Evolutionary conservation across 2,888 invertebrate genomes (phyloP), one percentile per base, ranked within the genome.

Genomic region (Gerris lacustris): DNA sequence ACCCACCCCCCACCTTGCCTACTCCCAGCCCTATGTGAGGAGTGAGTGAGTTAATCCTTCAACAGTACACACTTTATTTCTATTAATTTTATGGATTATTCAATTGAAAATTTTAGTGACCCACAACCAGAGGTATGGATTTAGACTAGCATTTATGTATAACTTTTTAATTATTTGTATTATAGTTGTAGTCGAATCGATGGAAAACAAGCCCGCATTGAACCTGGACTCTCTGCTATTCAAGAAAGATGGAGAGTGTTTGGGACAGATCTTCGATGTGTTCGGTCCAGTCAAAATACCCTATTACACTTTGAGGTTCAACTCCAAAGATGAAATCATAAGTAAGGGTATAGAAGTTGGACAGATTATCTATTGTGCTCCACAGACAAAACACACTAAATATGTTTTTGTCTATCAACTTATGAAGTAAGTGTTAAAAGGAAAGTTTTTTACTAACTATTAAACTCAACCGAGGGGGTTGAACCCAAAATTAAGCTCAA

Each of bases 271-370:
- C 68, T 94, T 92, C 80, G 97, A 97, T 83, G 93, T 96, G 0
- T 88, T 96, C 79, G 96, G 97, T 15, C 91, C 88, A 68, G 91
- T 96, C 0, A 83, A 85, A 0, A 87, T 89, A 76, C 96, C 97
- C 0, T 85, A 90, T 75, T 97, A 97, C 80, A 90, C 91, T 75
- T 86, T 97, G n/a, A 85, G 96, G 5, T 96, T 96, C 81, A 96
- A 95, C 82, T 88, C 86, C 0, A 79, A 80, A 11, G 86, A 89
- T 69, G 92, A 96, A 78, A 91, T 93, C 69, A 79, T 84, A 67
- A 84, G 86, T 66, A 86, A 86, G 73, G 86, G 87, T 67, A 85
- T 92, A 4, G 79, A 82, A 75, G 80, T 86, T 68, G 93, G 91
- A 68, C 84, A 86, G 79, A 84, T 84, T 7, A 92, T 96, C 6